These are phyloP conservation scores for Gymnocephalus cernua DNA, from an alignment of 2,113 vertebrate species.

Conservation along the genomic window DNA sequence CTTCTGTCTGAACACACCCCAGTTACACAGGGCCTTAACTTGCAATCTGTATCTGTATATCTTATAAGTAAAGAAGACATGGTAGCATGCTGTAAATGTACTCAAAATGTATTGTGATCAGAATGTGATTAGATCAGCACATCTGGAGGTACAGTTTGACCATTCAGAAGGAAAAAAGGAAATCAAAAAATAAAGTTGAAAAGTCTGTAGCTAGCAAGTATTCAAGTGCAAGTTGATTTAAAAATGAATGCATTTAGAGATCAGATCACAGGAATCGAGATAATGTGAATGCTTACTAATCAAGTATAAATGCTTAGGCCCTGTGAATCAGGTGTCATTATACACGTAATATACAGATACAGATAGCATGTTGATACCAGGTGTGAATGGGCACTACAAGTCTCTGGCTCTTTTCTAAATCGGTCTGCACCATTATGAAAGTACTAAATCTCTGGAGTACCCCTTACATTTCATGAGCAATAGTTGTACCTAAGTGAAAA, in stretches of 20 bases:
- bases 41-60: too few species aligned
- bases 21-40: background rate
- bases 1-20: background rate
- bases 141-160: too few species aligned
- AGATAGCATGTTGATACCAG: background rate
- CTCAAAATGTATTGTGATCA: too few species aligned
- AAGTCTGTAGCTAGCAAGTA: too few species aligned
- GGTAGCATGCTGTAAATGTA: background rate
- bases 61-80: too few species aligned
- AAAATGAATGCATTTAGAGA: background rate
- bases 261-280: background rate
- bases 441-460: background rate
- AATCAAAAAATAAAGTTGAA: too few species aligned
- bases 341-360: background rate
- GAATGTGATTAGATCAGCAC: background rate
- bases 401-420: background rate
- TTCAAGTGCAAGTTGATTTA: background rate
- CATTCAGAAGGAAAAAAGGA: too few species aligned
- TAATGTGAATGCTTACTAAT: background rate
- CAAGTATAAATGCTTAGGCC: background rate
- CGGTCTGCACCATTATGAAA: conserved; percentile 1
- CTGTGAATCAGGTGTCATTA: background rate
- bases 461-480: background rate
- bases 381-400: background rate
- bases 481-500: background rate